Percentiles rank a stretch among this genome's conserved stretches.
These are phyloP conservation scores for Coregonus suidteri DNA, from an alignment of 2,797 vertebrate genomes.

Conservation along the genomic window DNA sequence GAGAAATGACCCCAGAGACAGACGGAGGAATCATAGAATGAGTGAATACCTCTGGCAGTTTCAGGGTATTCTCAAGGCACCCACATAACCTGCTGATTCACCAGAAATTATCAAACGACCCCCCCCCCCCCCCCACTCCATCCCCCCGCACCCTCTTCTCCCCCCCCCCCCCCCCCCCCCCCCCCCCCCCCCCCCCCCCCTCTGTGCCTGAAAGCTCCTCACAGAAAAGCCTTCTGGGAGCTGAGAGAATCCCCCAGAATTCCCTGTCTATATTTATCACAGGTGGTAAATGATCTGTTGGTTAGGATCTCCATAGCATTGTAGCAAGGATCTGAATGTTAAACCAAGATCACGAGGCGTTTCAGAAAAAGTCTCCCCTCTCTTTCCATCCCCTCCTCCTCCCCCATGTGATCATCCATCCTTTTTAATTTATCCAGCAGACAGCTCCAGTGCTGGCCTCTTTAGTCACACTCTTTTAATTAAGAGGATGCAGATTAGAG, in stretches of 20 bases:
- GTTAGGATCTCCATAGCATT: background rate
- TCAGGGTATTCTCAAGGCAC: background rate
- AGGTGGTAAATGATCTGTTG: background rate
- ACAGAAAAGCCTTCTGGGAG: conserved; percentile 3
- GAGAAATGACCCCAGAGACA: background rate
- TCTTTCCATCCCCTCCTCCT: conserved; percentile 28
- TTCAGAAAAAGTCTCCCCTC: background rate
- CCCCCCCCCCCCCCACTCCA: too few relatives aligned
- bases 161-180: too few relatives aligned
- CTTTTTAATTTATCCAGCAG: conserved; percentile 63
- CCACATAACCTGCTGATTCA: conserved; percentile 52
- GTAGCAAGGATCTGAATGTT: background rate
- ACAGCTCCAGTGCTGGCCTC: conserved; percentile 54
- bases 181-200: too few relatives aligned
- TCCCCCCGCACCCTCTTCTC: too few relatives aligned
- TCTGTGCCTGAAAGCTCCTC: conserved; percentile 22
- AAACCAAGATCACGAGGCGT: background rate
- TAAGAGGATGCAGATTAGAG: conserved; percentile 63
- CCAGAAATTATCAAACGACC: conserved; percentile 46
- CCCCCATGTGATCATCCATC: conserved; percentile 60
- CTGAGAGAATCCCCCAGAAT: conserved; percentile 10
- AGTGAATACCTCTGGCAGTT: background rate
- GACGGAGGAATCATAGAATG: background rate
- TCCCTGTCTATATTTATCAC: conserved; percentile 11
- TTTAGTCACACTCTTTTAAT: conserved; percentile 73